These are phyloP conservation scores for Cataglyphis rosenhaueri DNA, from an alignment of 2,888 invertebrate genomes.

Conservation along the genomic window DNA sequence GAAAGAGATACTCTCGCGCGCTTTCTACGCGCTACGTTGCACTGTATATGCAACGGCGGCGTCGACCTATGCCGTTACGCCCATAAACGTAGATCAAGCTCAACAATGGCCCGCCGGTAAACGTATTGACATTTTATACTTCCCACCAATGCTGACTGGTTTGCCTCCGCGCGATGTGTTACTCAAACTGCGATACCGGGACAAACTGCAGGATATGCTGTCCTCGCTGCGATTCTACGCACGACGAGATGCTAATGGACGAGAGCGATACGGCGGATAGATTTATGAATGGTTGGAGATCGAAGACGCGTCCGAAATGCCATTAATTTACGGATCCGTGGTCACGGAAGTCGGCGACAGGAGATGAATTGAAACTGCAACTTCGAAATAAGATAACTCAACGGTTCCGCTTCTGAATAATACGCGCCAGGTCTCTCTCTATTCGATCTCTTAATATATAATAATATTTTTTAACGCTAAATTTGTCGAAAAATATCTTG, in stretches of 20 bases:
- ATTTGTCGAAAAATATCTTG: neutral
- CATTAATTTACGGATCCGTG: constrained; percentile 43
- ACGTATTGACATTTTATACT: constrained; percentile 82
- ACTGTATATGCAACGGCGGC: constrained; percentile 45
- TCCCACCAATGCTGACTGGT: constrained; percentile 71
- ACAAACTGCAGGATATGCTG: constrained; percentile 73
- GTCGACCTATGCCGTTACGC: constrained; percentile 68
- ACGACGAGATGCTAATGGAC: constrained; percentile 77
- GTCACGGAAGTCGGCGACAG: constrained; percentile 1
- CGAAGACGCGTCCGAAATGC: constrained; percentile 51
- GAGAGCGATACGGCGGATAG: constrained; percentile 68
- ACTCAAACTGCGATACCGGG: constrained; percentile 79
- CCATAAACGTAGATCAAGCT: constrained; percentile 81
- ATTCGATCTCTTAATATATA: neutral
- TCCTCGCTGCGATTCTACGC: constrained; percentile 71
- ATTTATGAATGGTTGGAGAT: constrained; percentile 62
- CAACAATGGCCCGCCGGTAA: constrained; percentile 80
- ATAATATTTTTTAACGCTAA: neutral
- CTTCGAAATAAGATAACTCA: constrained; percentile 1
- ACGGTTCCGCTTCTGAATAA: neutral
- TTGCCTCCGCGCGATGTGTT: constrained; percentile 67
- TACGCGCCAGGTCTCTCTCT: neutral
- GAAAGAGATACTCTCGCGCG: constrained; percentile 68
- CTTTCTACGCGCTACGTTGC: constrained; percentile 45
- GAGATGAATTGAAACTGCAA: constrained; percentile 11